These are phyloP conservation scores for Poliocrania exsul DNA, from an alignment of 2,797 vertebrate species.

Conservation along the genomic window DNA sequence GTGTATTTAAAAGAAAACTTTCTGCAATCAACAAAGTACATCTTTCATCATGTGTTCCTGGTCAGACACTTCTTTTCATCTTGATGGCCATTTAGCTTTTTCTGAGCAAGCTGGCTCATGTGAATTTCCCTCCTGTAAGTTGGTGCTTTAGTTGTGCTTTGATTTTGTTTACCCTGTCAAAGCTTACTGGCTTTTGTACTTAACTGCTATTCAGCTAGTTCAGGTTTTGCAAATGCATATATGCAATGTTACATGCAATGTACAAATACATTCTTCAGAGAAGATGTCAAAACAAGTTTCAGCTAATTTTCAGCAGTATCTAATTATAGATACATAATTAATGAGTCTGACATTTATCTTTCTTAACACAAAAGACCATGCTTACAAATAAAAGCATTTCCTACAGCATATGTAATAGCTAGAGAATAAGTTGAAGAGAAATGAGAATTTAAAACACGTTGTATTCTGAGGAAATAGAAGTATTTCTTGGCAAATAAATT, in stretches of 20 bases:
- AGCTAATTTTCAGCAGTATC: constrained; percentile 61
- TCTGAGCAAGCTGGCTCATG: constrained; percentile 2
- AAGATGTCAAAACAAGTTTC: constrained; percentile 71
- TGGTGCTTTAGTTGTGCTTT: constrained; percentile 21
- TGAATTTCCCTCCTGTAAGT: constrained; percentile 35
- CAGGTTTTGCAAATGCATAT: constrained; percentile 55
- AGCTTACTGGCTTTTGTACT: constrained; percentile 25
- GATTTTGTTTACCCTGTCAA: constrained; percentile 57
- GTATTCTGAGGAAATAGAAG: neutral
- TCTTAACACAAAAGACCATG: constrained; percentile 61
- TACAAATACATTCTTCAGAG: constrained; percentile 70
- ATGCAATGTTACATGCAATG: constrained; percentile 48
- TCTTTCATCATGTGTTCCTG: constrained; percentile 47
- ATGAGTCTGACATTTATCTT: constrained; percentile 68
- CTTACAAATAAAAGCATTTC: constrained; percentile 37
- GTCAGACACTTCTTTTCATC: constrained; percentile 47
- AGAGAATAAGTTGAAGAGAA: neutral
- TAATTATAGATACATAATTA: constrained; percentile 72
- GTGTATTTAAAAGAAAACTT: constrained; percentile 63
- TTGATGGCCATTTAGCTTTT: constrained; percentile 43
- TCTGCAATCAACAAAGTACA: constrained; percentile 39
- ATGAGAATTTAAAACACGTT: neutral
- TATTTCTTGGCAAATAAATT: neutral
- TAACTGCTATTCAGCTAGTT: constrained; percentile 46
- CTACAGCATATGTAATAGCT: neutral